These are phyloP conservation scores for Drosophila vallismaia DNA, from an alignment of 2,888 invertebrate species.

Conservation along the genomic window DNA sequence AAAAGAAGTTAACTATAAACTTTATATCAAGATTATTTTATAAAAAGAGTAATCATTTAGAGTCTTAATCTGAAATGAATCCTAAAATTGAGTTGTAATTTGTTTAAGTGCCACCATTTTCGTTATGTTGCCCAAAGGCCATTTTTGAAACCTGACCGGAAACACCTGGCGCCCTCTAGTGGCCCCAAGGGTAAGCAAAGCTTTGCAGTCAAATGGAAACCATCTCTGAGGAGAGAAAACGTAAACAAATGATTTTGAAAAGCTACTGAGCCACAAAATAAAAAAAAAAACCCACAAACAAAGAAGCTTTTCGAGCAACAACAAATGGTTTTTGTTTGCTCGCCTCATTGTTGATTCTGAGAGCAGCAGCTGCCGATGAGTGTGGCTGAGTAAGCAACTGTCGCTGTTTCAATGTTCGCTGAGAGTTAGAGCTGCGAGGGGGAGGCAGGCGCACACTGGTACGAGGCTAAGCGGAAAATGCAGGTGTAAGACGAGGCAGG, in stretches of 20 bases:
- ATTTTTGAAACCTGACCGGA: conserved; percentile 6
- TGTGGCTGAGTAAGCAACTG: conserved; percentile 48
- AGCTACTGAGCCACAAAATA: conserved; percentile 9
- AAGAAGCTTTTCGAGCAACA: conserved; percentile 42
- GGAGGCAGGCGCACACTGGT: conserved; percentile 27
- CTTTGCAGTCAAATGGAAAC: conserved; percentile 17
- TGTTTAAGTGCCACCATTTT: background rate
- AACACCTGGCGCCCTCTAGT: conserved; percentile 13
- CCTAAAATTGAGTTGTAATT: no score
- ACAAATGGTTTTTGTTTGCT: conserved; percentile 59
- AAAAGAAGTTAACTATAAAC: no score
- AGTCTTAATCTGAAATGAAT: no score
- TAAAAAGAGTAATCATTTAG: no score
- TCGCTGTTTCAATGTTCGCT: conserved; percentile 70
- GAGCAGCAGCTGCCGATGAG: conserved; percentile 41
- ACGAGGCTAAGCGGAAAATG: background rate
- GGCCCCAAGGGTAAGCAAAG: background rate
- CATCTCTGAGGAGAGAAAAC: conserved; percentile 17
- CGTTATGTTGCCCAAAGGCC: background rate
- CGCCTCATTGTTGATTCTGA: conserved; percentile 68
- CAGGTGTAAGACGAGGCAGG: background rate
- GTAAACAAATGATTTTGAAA: conserved; percentile 37
- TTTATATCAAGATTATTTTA: no score
- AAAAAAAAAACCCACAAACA: background rate
- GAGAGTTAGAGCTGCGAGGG: conserved; percentile 54